phyloP scores from a whole-genome alignment of 2,797 vertebrate genomes.

The Danio choprae region DNA sequence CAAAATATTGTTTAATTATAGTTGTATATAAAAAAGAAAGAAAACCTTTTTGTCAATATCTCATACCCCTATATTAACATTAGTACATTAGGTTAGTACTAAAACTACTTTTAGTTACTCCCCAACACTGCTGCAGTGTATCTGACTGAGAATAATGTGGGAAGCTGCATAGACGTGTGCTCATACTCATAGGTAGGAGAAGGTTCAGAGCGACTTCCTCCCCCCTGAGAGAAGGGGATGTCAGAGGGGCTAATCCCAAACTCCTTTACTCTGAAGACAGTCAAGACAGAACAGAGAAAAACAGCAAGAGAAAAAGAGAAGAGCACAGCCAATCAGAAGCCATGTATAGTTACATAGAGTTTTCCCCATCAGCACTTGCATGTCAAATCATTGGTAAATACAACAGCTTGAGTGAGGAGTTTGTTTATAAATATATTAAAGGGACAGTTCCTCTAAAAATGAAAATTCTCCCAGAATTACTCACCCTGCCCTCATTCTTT shows the following conservation, averaged over 20 bases:
- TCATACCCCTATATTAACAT: no score
- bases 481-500: no score
- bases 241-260: slow-evolving; percentile 98
- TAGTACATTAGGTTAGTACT: neutral
- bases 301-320: slow-evolving; percentile 58
- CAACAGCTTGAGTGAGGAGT: neutral
- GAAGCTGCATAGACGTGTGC: slow-evolving; percentile 87
- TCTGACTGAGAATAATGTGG: slow-evolving; percentile 82
- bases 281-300: slow-evolving; percentile 51
- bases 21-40: no score
- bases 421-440: neutral
- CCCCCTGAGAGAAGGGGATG: slow-evolving; percentile 96
- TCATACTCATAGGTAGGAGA: slow-evolving; percentile 98
- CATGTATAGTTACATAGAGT: slow-evolving; percentile 3
- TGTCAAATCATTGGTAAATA: neutral
- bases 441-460: no score
- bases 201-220: slow-evolving; percentile 92
- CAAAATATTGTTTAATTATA: no score
- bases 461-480: no score
- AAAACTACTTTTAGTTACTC: neutral
- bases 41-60: no score
- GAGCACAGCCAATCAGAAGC: slow-evolving; percentile 61
- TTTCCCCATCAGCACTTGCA: slow-evolving; percentile 3
- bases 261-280: slow-evolving; percentile 91
- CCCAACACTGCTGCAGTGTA: slow-evolving; percentile 58